Percentiles rank a stretch among this genome's conserved stretches.
These are phyloP conservation scores for Podabrus alpinus DNA, from an alignment of 2,888 invertebrate species.

Conservation along the genomic window DNA sequence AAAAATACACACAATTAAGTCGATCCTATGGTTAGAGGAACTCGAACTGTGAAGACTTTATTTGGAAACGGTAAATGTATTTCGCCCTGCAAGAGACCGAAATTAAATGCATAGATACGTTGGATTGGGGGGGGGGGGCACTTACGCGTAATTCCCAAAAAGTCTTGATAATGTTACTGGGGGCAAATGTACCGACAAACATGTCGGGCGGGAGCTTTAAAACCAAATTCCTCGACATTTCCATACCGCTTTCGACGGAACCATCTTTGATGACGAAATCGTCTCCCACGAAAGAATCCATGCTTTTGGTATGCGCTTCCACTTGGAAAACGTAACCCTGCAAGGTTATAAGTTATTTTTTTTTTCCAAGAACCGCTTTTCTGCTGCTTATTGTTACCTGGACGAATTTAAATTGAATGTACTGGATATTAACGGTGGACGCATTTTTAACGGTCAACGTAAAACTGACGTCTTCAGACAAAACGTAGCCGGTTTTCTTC, in stretches of 20 bases:
- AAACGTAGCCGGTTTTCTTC: conserved; percentile 9
- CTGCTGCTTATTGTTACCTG: conserved; percentile 6
- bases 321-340: conserved; percentile 20
- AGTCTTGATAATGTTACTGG: conserved; percentile 14
- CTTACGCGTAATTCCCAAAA: conserved; percentile 24
- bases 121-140: neutral
- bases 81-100: conserved; percentile 12
- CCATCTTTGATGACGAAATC: conserved; percentile 17
- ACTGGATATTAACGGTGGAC: conserved; percentile 10
- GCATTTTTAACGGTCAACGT: conserved; percentile 9
- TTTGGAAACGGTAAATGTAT: conserved; percentile 14
- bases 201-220: conserved; percentile 12
- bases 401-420: conserved; percentile 22
- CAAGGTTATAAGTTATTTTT: neutral
- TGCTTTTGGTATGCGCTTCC: conserved; percentile 9
- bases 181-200: conserved; percentile 7
- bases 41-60: conserved; percentile 4
- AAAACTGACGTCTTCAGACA: conserved; percentile 8
- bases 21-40: conserved; percentile 15
- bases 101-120: neutral
- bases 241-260: conserved; percentile 2
- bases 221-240: conserved; percentile 15
- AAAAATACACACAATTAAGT: neutral
- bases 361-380: neutral
- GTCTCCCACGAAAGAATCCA: conserved; percentile 11